These are phyloP conservation scores for Beaufortia kweichowensis DNA, from an alignment of 2,113 vertebrate genomes.

Conservation along the genomic window DNA sequence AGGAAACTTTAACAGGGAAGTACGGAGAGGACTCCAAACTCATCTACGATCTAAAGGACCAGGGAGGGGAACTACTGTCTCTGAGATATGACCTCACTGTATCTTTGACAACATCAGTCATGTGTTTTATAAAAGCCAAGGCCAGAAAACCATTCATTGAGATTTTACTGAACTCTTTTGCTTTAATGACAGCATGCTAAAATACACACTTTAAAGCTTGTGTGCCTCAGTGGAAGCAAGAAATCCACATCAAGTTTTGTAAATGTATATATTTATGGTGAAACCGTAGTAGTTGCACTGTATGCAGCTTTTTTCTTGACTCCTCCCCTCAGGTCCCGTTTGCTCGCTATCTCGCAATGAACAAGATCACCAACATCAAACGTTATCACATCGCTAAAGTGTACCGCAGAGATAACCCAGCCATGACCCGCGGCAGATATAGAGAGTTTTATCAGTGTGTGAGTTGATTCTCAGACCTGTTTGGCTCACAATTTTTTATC, in stretches of 20 bases:
- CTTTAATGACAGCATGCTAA: too few relatives aligned
- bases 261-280: too few relatives aligned
- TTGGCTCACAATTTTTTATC: too few relatives aligned
- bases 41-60: conserved; percentile 96
- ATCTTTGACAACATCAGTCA: conserved; percentile 74
- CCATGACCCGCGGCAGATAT: conserved; percentile 88
- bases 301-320: conserved; percentile 73
- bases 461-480: conserved; percentile 65
- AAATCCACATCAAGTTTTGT: too few relatives aligned
- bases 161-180: too few relatives aligned
- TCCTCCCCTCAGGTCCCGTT: conserved; percentile 85
- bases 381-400: conserved; percentile 96
- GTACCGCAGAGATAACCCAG: conserved; percentile 93
- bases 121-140: too few relatives aligned
- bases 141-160: too few relatives aligned
- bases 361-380: conserved; percentile 93
- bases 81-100: conserved; percentile 96
- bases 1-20: conserved; percentile 95
- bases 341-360: conserved; percentile 94
- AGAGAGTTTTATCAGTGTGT: conserved; percentile 97
- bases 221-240: too few relatives aligned
- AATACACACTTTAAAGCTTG: too few relatives aligned
- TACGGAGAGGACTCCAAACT: conserved; percentile 98
- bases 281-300: neutral
- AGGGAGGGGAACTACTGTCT: conserved; percentile 94